Base-by-base conservation (phyloP, 2,113 vertebrate genomes). In the Neodontobutis hainanensis region DNA sequence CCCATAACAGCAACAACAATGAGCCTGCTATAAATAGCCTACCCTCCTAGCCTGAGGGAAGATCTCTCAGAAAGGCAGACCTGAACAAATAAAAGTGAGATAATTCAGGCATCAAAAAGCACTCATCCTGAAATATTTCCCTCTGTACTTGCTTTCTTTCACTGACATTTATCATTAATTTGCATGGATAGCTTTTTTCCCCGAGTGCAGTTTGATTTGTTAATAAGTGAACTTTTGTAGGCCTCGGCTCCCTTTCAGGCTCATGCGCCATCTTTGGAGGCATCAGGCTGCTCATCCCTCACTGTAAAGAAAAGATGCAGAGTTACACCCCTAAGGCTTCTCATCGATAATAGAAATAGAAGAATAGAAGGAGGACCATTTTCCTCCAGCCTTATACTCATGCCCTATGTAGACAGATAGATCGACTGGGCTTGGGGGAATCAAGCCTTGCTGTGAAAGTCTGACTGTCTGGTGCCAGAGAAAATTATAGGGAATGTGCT, bases 11-110 rank as follows among this genome's bases (percentile, higher is more conserved):
- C 81, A 82, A 86, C 88, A 87, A 89, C 90, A 92, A 91, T 89
- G 86, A 87, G 82, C 81, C 84, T 73, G 81, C 88, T 92, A 92
- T 88, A 92, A 92, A 92, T 92, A 92, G 86, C 84, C 87, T 85
- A 78, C 80, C 82, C 83, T 89, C 79, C 78, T 82, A 86, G 87
- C 89, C 84, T 71, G 81, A 87, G 81, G 86, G 86, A 85, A 88
- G 82, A 87, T 85, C 78, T 84, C 81, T 81, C 79, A 81, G 84
- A 85, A 85, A 88, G 77, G 65, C 87, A 83, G 78, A 69, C 80
- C 68, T 83, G 81, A 87, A 80, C 70, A 81, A 90, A 85, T 75
- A 86, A 68, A 83, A 74, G 42, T 14, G 42, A 57, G 77, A 87
- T 89, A 83, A 86, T 52, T 78, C 82, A 78, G 78, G 68, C 79